Evolutionary conservation across 1,140 invertebrate genomes (phyloP), one percentile per base, ranked within the genome.

Genomic region (Pteromalus puparum): DNA sequence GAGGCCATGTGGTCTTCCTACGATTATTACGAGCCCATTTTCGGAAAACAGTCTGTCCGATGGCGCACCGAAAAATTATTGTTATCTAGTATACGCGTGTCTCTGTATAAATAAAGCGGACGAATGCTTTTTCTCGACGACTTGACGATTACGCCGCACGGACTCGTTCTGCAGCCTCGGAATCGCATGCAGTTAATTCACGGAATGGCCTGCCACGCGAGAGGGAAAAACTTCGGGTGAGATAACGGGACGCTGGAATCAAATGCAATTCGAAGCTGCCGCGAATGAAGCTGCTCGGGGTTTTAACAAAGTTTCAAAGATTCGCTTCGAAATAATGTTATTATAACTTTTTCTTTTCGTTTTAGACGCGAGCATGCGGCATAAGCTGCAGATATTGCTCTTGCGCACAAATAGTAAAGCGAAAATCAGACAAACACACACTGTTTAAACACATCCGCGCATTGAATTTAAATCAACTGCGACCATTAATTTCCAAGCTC

Each of bases 101-200:
- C 4, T 48, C 10, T 18, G 12, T 53, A 53, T 5, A 53, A 53
- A 21, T 21, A 53, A 61, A 18, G 21, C 18, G 18, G 53, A 61
- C 18, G 73, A 34, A 46, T 38, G n/a, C 6, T 42, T 42, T 34
- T 10, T 18, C 73, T 75, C 21, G 34, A 24, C 21, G 73, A 42
- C 38, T 42, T 7, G 38, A 10, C 38, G 38, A 42, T 42, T 42
- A 42, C 38, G 30, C 28, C 26, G 46, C 9, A 5, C 3, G n/a
- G 42, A 73, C 70, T 73, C 70, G 28, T 34, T 74, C 34, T 21
- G n/a, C n/a, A n/a, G 30, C 28, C 9, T 53, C 15, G n/a, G 24
- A 26, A 42, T 48, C n/a, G 46, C 34, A 53, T 10, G 46, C 34
- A 53, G n/a, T 48, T 77, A 53, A 77, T 77, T 77, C 75, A 53